These are phyloP conservation scores for Naso thynnoides DNA, from an alignment of 2,797 vertebrate species.

Conservation along the genomic window DNA sequence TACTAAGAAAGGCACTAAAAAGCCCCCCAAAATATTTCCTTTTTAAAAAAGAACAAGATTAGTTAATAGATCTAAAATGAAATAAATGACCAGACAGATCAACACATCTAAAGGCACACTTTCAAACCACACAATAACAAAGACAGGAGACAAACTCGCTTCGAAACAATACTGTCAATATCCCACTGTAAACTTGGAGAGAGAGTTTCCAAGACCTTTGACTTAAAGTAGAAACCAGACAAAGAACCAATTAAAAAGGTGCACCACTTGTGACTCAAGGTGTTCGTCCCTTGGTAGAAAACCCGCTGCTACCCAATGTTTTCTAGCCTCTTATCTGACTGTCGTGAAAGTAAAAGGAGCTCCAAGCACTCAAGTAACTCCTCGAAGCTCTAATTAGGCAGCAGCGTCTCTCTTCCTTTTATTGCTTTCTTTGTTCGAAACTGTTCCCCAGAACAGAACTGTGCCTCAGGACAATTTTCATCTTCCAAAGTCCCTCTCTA, in stretches of 20 bases:
- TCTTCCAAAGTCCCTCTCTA: slow-evolving; percentile 6
- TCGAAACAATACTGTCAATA: neutral
- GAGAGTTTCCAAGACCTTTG: slow-evolving; percentile 2
- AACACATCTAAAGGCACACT: neutral
- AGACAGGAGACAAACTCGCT: neutral
- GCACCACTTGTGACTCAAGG: slow-evolving; percentile 38
- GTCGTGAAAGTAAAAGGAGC: slow-evolving; percentile 52
- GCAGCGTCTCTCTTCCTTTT: slow-evolving; percentile 37
- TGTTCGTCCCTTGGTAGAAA: slow-evolving; percentile 47
- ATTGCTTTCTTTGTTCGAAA: slow-evolving; percentile 57
- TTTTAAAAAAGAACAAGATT: too few relatives aligned
- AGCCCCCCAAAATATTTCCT: too few relatives aligned
- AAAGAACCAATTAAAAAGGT: slow-evolving; percentile 67
- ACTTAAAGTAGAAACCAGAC: slow-evolving; percentile 43
- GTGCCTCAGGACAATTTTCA: slow-evolving; percentile 39
- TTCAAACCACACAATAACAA: neutral
- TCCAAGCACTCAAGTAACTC: slow-evolving; percentile 50
- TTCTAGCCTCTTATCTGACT: slow-evolving; percentile 42
- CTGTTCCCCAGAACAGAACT: slow-evolving; percentile 33
- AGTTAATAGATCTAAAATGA: too few relatives aligned
- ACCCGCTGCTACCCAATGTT: slow-evolving; percentile 42
- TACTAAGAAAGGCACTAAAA: too few relatives aligned
- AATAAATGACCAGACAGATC: neutral
- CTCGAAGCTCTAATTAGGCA: slow-evolving; percentile 62
- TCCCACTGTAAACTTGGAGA: slow-evolving; percentile 4